Base-by-base conservation (phyloP, 2,888 invertebrate genomes). In the Aspidiotus destructor region DNA sequence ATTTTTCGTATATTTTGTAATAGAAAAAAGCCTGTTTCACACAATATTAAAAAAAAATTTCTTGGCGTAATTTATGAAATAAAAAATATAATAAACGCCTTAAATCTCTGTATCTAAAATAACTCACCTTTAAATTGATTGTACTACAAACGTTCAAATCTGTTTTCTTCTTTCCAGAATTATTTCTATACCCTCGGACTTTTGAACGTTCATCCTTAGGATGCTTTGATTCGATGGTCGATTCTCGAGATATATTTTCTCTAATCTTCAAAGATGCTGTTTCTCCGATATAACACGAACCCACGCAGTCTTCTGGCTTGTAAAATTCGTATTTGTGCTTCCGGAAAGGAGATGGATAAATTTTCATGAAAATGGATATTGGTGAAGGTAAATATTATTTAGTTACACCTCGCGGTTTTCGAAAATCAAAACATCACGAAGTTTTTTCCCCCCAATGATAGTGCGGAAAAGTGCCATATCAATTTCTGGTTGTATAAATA, bases 261-360 rank as follows among this genome's bases (percentile, higher is more conserved):
- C 40, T 52, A 10, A 65, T 40, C 42, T 57, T 41, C 40, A 65
- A 13, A n/a, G 65, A 65, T 28, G 44, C 42, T 6, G 65, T 57
- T 65, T 65, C 57, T 40, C 65, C 65, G 13, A 55, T 41, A 11
- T 65, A 65, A 42, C 65, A 65, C 55, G 57, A 65, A 17, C 55
- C 65, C 16, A 65, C 41, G 44, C 44, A 55, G 41, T 65, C 57
- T 42, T 55, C 57, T 42, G 65, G 65, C 41, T 41, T 65, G 28
- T 57, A 65, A 65, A 65, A 65, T 57, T 65, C 65, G 41, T 65
- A 57, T 55, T 44, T 55, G 1, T 57, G 42, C 65, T 65, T 40
- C 8, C 28, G 44, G 13, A n/a, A 53, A 63, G 2, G 17, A 52
- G 15, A 52, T 52, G 52, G 52, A n/a, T 13, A 52, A 52, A 52